Evolutionary conservation across 2,797 vertebrate species (phyloP).

Genomic region (Myoxocephalus aenaeus): DNA sequence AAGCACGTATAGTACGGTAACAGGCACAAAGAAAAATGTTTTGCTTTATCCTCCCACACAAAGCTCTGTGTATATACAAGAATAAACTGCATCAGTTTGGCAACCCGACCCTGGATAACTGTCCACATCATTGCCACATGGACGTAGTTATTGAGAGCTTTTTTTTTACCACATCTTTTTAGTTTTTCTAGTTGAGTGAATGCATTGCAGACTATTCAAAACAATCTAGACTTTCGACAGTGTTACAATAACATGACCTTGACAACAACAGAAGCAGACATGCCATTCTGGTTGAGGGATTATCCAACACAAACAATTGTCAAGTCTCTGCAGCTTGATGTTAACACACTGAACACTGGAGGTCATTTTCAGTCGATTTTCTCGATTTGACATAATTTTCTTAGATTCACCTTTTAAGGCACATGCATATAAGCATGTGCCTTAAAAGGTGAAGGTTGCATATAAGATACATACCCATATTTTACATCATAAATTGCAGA

Average conservation of each 20-base stretch:
- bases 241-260: conserved; percentile 12
- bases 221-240: not conserved
- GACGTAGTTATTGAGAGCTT: conserved; percentile 45
- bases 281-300: not conserved
- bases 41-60: conserved; percentile 49
- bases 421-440: too few species aligned
- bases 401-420: too few species aligned
- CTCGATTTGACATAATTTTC: too few species aligned
- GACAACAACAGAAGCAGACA: conserved; percentile 2
- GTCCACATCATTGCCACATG: conserved; percentile 45
- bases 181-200: conserved; percentile 8
- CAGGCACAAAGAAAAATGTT: conserved; percentile 39
- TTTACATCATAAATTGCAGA: too few species aligned
- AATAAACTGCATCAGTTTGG: conserved; percentile 40
- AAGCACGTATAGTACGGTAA: conserved; percentile 7
- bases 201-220: conserved; percentile 9
- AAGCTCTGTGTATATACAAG: conserved; percentile 27
- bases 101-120: conserved; percentile 33
- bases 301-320: not conserved
- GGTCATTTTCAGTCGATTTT: too few species aligned
- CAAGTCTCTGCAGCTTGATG: not conserved
- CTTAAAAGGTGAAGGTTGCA: too few species aligned
- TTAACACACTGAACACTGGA: too few species aligned
- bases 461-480: too few species aligned
- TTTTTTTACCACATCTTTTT: conserved; percentile 54